A percentile compares a stretch with the other conserved stretches of the same genome.
Evolutionary conservation across 2,888 invertebrate species (phyloP).

Genomic region (Scrobipalpa costella): DNA sequence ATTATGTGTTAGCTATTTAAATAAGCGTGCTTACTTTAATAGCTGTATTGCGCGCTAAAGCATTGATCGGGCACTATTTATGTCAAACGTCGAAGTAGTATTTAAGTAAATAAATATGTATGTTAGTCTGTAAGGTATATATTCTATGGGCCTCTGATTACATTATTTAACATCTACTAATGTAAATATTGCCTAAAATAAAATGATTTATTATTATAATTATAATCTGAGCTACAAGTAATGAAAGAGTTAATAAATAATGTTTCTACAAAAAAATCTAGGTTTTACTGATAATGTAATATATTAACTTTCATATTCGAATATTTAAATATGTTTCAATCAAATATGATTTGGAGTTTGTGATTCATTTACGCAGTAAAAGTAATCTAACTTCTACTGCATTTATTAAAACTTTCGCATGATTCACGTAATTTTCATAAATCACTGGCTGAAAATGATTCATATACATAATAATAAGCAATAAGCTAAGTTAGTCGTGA

Average conservation of each 20-base stretch:
- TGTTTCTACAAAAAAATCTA: no score
- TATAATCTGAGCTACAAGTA: no score
- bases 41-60: background rate
- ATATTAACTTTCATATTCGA: no score
- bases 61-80: background rate
- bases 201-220: no score
- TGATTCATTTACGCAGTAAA: slow-evolving; percentile 7
- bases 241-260: no score
- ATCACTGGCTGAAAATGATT: slow-evolving; percentile 21
- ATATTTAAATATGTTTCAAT: background rate
- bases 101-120: no score
- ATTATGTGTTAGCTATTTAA: background rate
- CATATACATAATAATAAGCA: slow-evolving; percentile 18
- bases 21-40: background rate
- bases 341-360: background rate
- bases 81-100: no score
- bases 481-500: slow-evolving; percentile 50
- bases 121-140: no score
- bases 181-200: no score
- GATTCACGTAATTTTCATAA: slow-evolving; percentile 22
- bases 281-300: no score
- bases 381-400: background rate
- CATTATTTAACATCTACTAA: no score
- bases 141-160: no score
- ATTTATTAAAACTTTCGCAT: slow-evolving; percentile 18